Evolutionary conservation across 2,888 invertebrate genomes (phyloP), one percentile per base, ranked within the genome.

Genomic region (Synergus japonicus): DNA sequence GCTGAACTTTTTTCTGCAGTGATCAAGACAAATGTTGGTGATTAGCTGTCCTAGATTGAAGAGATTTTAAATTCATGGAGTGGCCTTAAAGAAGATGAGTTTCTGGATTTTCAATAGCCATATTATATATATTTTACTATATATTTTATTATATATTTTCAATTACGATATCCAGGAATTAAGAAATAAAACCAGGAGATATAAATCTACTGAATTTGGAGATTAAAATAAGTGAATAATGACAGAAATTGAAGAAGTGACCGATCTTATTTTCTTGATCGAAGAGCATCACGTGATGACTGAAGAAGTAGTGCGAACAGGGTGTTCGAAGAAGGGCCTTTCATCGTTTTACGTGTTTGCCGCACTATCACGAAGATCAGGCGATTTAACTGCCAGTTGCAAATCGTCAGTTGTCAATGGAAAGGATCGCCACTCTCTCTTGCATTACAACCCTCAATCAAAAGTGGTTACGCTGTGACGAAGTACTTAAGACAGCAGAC

Each of bases 391-490:
- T 73, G 37, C 37, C 54, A 73, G 54, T 54, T 69, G 46, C 46
- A 29, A 69, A 54, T 54, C 37, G 73, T 73, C 73, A 54, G 29
- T 54, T 73, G 49, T 73, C 54, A 37, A 73, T 73, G 29, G 54
- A 29, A 73, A 73, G 73, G 13, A 54, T 54, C 73, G 54, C n/a
- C 73, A 73, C 22, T 22, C 54, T 73, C 73, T 58, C 10, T 73
- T 73, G 29, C n/a, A 73, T 54, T 73, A 49, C 54, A 54, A 10
- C 73, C 73, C n/a, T 0, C 41, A 49, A 73, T 54, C 73, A 73
- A 37, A 73, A 73, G 41, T 54, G n/a, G 73, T 73, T 54, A 73
- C 54, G 54, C n/a, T 37, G 73, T 73, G 73, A 69, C 73, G 73
- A 54, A 73, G 73, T 73, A 73, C 54, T 73, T 54, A 37, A 54